Conservation (phyloP, 2,797 vertebrate species). For the Ctenopoma kingsleyae region DNA sequence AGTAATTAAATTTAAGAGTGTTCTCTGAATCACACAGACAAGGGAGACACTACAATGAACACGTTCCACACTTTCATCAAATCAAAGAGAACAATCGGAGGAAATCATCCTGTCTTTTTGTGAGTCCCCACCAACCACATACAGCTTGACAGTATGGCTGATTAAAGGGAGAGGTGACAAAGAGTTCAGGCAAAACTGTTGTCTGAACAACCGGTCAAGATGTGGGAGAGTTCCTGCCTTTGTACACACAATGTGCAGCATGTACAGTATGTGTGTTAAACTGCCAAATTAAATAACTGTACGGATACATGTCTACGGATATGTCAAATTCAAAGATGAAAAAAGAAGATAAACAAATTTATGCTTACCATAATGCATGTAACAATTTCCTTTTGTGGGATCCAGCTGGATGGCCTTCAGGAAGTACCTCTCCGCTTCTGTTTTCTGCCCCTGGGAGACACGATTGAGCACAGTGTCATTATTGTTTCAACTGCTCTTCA, state of each 20-base stretch:
- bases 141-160: slow-evolving; percentile 33
- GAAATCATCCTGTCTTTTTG: slow-evolving; percentile 54
- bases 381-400: slow-evolving; percentile 97
- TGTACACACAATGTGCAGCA: slow-evolving; percentile 14
- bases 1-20: neutral
- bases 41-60: slow-evolving; percentile 34
- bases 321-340: slow-evolving; percentile 18
- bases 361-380: slow-evolving; percentile 99
- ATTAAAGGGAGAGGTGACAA: slow-evolving; percentile 26
- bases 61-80: slow-evolving; percentile 30
- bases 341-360: neutral
- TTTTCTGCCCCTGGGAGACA: slow-evolving; percentile 92
- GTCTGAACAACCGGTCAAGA: slow-evolving; percentile 32
- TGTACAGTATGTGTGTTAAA: neutral
- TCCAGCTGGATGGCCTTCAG: slow-evolving; percentile 97
- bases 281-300: slow-evolving; percentile 23
- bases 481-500: slow-evolving; percentile 59
- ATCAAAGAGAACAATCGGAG: slow-evolving; percentile 67
- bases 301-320: neutral
- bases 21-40: neutral
- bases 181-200: slow-evolving; percentile 49
- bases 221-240: slow-evolving; percentile 43
- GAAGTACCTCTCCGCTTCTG: slow-evolving; percentile 96
- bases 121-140: slow-evolving; percentile 39
- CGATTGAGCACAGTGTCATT: slow-evolving; percentile 60